Conservation (phyloP, 92 coral and sea anemone genomes). For the Phenganax marumi region DNA sequence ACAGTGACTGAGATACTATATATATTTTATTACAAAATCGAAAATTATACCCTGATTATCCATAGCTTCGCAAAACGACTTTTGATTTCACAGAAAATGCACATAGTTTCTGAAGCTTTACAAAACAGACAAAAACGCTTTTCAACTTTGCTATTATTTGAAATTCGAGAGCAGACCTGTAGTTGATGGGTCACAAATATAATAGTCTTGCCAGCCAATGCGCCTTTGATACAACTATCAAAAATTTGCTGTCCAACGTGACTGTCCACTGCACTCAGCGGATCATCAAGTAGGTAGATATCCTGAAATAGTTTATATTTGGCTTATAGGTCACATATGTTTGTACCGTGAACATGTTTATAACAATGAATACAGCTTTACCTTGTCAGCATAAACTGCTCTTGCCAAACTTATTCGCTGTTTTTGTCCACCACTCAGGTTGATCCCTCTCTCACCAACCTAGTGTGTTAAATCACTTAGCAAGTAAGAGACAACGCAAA, state of each 20-base stretch:
- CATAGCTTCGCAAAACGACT: not conserved
- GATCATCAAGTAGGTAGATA: conserved; percentile 80
- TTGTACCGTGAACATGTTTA: no score
- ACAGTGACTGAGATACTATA: conserved; percentile 82
- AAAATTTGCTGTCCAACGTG: conserved; percentile 95
- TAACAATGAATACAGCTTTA: conserved; percentile 15
- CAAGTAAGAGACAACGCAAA: no score
- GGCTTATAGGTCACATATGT: no score
- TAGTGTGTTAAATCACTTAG: no score
- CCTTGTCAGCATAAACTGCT: conserved; percentile 88
- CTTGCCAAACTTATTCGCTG: conserved; percentile 89
- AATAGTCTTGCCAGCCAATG: conserved; percentile 78
- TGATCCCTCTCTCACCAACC: conserved; percentile 94
- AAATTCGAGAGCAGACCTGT: conserved; percentile 59
- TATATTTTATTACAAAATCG: conserved; percentile 20
- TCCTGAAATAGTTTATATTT: conserved; percentile 56
- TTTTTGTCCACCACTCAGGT: conserved; percentile 93
- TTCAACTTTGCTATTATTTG: no score
- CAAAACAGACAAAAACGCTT: no score
- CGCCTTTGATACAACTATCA: conserved; percentile 79
- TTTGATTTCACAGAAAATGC: no score
- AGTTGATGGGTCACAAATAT: conserved; percentile 89
- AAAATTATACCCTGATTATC: not conserved
- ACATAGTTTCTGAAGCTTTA: not conserved
- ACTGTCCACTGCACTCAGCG: conserved; percentile 92